Evolutionary conservation across 2,888 invertebrate species (phyloP), one percentile per base, ranked within the genome.

Genomic region (Calameuta pallipes): DNA sequence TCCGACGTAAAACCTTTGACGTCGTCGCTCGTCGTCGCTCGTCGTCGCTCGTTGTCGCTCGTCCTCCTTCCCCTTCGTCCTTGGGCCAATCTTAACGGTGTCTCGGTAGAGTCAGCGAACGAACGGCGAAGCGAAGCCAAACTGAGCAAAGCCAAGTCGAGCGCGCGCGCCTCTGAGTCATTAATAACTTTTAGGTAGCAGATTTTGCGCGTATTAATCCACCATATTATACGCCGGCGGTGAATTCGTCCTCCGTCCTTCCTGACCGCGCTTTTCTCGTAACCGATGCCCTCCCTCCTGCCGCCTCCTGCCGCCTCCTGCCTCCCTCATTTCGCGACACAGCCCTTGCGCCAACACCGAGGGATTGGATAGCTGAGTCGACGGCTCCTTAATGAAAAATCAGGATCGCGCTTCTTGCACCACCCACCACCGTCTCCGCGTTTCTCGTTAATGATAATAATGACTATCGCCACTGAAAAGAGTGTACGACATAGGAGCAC

Each of bases 381-480:
- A 90, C 90, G 90, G 88, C 89, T 89, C 88, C 89, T 90, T 91
- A 91, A 91, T 91, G 91, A 91, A 91, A 91, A 91, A 91, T 91
- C 89, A 88, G 87, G 87, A 89, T 89, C 88, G 87, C 84, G 80
- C 85, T 81, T 79, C 78, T 71, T 80, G 75, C 75, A 82, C 75
- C 79, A 76, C 78, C 75, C 75, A 82, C 75, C 79, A 76, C 78
- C 75, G 79, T 81, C 81, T 15, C 41, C 81, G 82, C 82, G 82
- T 84, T 84, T 83, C 75, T 76, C 75, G 76, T 79, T 84, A 83
- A 82, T 81, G 80, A 80, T 84, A 85, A 84, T 83, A 81, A 41
- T 41, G 41, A 41, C 15, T 41, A 3, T 15, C 41, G 41, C 41
- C 41, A 41, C 41, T 41, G 41, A 41, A 41, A 35, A 75, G 75